These are phyloP conservation scores for Leptogaster cylindrica DNA, from an alignment of 2,888 invertebrate species.

Conservation along the genomic window DNA sequence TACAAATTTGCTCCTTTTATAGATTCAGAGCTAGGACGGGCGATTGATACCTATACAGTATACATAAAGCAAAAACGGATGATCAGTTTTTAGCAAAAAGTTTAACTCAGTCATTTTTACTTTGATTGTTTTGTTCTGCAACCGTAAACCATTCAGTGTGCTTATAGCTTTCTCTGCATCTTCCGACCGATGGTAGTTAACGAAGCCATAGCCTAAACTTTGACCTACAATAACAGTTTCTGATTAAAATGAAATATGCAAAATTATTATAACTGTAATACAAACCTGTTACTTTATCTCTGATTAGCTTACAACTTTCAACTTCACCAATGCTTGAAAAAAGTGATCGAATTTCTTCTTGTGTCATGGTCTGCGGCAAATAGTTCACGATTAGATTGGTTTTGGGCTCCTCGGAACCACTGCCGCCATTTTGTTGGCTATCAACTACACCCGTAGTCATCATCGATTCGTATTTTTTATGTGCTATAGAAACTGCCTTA, in stretches of 20 bases:
- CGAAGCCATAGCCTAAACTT: slow-evolving; percentile 99
- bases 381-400: slow-evolving; percentile 96
- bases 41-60: slow-evolving; percentile 71
- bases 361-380: slow-evolving; percentile 91
- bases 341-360: slow-evolving; percentile 92
- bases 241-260: neutral
- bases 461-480: too few species aligned
- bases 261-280: slow-evolving; percentile 14
- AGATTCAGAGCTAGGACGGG: slow-evolving; percentile 90
- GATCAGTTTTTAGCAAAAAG: neutral
- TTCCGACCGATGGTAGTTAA: slow-evolving; percentile 96
- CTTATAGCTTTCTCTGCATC: slow-evolving; percentile 99
- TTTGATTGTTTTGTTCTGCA: slow-evolving; percentile 99
- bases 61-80: neutral
- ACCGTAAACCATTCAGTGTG: slow-evolving; percentile 95
- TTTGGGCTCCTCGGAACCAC: slow-evolving; percentile 88
- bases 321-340: slow-evolving; percentile 96
- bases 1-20: slow-evolving; percentile 94
- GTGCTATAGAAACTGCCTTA: too few species aligned
- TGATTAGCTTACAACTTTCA: slow-evolving; percentile 95
- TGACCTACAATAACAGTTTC: slow-evolving; percentile 70
- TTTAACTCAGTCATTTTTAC: slow-evolving; percentile 63
- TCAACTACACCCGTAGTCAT: slow-evolving; percentile 63
- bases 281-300: slow-evolving; percentile 93
- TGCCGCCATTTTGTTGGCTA: slow-evolving; percentile 75